Evolutionary conservation across 1,140 invertebrate species (phyloP), one percentile per base, ranked within the genome.

Genomic region (Platorchestia sp.): DNA sequence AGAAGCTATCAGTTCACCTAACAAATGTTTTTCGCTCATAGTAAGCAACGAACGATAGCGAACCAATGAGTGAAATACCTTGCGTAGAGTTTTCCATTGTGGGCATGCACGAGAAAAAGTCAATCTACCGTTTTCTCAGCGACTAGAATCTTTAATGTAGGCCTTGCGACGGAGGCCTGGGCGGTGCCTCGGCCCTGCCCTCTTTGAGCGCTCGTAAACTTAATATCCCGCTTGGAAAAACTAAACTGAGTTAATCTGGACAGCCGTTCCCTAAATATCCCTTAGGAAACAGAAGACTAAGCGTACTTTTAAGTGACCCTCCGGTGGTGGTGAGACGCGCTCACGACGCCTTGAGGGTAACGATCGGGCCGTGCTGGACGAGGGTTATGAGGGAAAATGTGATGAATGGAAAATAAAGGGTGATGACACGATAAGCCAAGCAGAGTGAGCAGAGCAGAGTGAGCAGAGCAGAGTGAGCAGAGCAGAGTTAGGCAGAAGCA

Each of bases 241-340:
- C 43, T 22, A 45, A 45, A n/a, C 43, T n/a, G 45, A 93, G 91
- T 44, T 93, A 45, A 93, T 93, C 45, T 47, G 45, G 91, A 93
- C 91, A 36, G 91, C 91, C 43, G 7, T 44, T 93, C 91, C 44
- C 43, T 47, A 93, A 93, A 47, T 47, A 93, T 93, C 91, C 45
- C 91, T 93, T 93, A 45, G 91, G 91, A 93, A 45, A 93, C 45
- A 93, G 91, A 93, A 93, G 91, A 93, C 36, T 89, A 42, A 27
- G 6, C 43, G 16, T 89, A 41, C 43, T 89, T 89, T 89, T 89
- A 89, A 89, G 87, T 89, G 87, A 89, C 41, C 87, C 27, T 10
- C 36, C 16, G 87, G 5, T 89, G 87, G 87, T 27, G 22, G 43
- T 42, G 41, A 89, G 87, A 89, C 87, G 59, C 59, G 59, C 10